Percentiles rank a stretch among this genome's conserved stretches.
Evolutionary conservation across 1,140 invertebrate genomes (phyloP).

Genomic region (Saccostrea cuccullata): DNA sequence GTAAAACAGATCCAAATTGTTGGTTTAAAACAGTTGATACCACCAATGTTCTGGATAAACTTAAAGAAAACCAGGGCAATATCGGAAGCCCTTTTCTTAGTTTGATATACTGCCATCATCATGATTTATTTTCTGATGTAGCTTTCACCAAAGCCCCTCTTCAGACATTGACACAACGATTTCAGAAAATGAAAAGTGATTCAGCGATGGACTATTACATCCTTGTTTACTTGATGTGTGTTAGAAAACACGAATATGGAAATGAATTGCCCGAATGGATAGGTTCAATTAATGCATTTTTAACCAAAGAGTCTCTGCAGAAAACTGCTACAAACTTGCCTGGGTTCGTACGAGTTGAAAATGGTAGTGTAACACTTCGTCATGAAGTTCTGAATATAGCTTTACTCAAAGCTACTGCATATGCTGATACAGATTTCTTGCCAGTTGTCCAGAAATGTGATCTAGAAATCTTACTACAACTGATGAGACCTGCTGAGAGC

Average conservation of each 20-base stretch:
- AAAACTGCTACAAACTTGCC: background rate
- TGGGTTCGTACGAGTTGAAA: background rate
- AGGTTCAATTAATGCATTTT: background rate
- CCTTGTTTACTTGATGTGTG: conserved; percentile 9
- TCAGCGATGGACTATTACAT: background rate
- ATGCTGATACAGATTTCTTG: background rate
- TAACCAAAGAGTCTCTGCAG: background rate
- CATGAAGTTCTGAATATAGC: background rate
- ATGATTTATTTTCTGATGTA: background rate
- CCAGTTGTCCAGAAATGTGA: background rate
- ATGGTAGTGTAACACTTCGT: background rate
- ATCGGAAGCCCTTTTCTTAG: background rate
- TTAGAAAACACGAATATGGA: background rate
- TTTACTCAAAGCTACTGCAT: background rate
- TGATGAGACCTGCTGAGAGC: background rate
- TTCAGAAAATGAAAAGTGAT: background rate
- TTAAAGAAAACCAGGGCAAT: background rate
- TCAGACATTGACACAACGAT: background rate
- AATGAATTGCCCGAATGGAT: background rate
- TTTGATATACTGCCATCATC: background rate
- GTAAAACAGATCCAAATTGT: background rate
- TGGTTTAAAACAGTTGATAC: background rate
- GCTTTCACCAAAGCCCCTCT: background rate
- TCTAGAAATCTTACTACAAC: background rate
- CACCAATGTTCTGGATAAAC: background rate